Conservation (phyloP, 2,113 vertebrate genomes). For the Brachyhypopomus gauderio region DNA sequence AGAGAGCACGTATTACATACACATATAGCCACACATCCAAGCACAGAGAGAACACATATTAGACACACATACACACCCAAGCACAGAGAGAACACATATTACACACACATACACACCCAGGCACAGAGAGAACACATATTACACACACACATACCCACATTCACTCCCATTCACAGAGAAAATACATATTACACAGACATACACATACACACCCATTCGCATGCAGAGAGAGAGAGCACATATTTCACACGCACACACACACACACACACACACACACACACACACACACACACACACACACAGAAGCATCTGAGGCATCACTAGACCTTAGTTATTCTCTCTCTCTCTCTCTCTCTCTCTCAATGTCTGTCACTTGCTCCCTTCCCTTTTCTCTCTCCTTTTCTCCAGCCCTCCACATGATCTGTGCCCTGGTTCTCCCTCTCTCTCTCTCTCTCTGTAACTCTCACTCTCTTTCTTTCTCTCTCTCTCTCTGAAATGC, state of each 20-base stretch:
- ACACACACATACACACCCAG: constrained; percentile 8
- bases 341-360: constrained; percentile 9
- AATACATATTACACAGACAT: too few relatives aligned
- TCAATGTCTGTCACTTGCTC: not conserved
- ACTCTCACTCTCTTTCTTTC: not conserved
- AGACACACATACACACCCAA: not conserved
- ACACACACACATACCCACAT: not conserved
- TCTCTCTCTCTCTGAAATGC: not conserved
- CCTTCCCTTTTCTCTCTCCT: not conserved
- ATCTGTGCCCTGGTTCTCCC: not conserved
- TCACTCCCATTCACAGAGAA: too few relatives aligned
- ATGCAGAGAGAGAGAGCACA: too few relatives aligned
- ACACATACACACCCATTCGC: too few relatives aligned
- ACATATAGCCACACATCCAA: constrained; percentile 14
- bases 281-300: not conserved
- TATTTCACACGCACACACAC: too few relatives aligned
- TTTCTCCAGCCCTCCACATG: not conserved
- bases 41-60: constrained; percentile 7
- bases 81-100: constrained; percentile 7
- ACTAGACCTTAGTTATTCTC: constrained; percentile 31
- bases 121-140: not conserved
- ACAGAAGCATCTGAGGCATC: constrained; percentile 13
- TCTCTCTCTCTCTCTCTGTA: not conserved
- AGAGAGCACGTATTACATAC: too few relatives aligned
- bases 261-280: too few relatives aligned